These are phyloP conservation scores for Cranoglanis bouderius DNA, from an alignment of 2,113 vertebrate genomes.

Conservation along the genomic window DNA sequence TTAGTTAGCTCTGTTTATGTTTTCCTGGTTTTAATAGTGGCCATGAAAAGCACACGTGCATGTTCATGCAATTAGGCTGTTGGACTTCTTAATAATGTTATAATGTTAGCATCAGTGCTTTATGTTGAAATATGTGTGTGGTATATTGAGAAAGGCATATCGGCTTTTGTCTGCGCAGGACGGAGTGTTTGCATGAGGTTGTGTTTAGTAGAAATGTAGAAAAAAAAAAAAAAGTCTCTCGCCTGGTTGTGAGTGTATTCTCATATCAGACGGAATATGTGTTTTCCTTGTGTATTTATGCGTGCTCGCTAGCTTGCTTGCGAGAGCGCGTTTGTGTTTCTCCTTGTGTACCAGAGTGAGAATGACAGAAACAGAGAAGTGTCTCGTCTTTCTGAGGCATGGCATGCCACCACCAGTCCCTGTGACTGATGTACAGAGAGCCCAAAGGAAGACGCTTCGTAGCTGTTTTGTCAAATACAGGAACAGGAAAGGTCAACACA, in stretches of 20 bases:
- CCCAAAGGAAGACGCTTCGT: slow-evolving; percentile 75
- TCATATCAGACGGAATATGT: slow-evolving; percentile 37
- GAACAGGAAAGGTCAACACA: slow-evolving; percentile 77
- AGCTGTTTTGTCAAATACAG: slow-evolving; percentile 75
- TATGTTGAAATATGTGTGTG: background rate
- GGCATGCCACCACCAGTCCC: slow-evolving; percentile 68
- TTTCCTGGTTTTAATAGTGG: background rate
- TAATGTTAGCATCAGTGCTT: background rate
- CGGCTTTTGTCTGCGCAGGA: background rate
- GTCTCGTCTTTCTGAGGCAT: slow-evolving; percentile 61
- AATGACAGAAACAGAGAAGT: slow-evolving; percentile 69
- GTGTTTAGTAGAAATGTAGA: background rate
- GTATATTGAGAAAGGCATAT: background rate
- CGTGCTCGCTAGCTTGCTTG: slow-evolving; percentile 60
- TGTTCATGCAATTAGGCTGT: background rate
- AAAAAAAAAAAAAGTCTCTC: background rate
- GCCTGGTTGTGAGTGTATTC: slow-evolving; percentile 17
- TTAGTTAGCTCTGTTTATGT: background rate
- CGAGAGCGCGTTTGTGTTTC: slow-evolving; percentile 58
- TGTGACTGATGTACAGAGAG: slow-evolving; percentile 75
- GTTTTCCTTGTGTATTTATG: slow-evolving; percentile 51
- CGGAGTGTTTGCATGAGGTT: slow-evolving; percentile 1
- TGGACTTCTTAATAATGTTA: background rate
- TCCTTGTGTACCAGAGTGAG: slow-evolving; percentile 61
- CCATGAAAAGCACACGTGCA: background rate